Evolutionary conservation across 2,113 vertebrate genomes (phyloP), one percentile per base, ranked within the genome.

Genomic region (Pantherophis guttatus): DNA sequence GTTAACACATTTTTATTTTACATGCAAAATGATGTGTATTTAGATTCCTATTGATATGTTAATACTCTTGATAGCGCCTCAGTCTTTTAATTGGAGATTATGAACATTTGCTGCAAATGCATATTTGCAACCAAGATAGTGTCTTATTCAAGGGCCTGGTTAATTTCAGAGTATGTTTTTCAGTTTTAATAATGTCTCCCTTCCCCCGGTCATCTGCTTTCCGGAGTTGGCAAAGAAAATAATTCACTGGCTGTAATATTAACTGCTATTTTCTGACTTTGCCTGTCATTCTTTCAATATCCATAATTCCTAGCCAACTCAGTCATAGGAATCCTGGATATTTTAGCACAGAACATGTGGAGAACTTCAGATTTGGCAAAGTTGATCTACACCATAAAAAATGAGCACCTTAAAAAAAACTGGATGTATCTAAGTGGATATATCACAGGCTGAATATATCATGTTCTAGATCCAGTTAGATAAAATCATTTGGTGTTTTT

Each of bases 1-100:
- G n/a, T 90, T 81, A 96, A 93, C 12, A 91, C 93, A 95, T 58
- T 91, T 15, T 50, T 90, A 81, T 96, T 94, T 95, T 93, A 92
- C 48, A 92, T 95, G 65, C 94, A 92, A 52, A 94, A 95, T 81
- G 55, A 91, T 53, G 70, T 88, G 88, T 57, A 88, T 96, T 95
- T 95, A 89, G 44, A 86, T 87, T 89, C 19, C 2, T 89, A 93
- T 95, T 96, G 93, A 91, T 94, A 95, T 95, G 95, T 0, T 96
- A 94, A 96, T 95, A 53, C 57, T 54, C 10, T 50, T 91, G 88
- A 54, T 55, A 21, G 92, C 1, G 48, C 85, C 91, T 96, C 85
- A 92, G 90, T 93, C 33, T 15, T 39, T 92, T 96, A 96, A 95
- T 55, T 95, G 62, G 91, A 95, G 93, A 92, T 93, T 95, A 96